phyloP scores from a whole-genome alignment of 1,140 invertebrate species.

The Dinoponera quadriceps region DNA sequence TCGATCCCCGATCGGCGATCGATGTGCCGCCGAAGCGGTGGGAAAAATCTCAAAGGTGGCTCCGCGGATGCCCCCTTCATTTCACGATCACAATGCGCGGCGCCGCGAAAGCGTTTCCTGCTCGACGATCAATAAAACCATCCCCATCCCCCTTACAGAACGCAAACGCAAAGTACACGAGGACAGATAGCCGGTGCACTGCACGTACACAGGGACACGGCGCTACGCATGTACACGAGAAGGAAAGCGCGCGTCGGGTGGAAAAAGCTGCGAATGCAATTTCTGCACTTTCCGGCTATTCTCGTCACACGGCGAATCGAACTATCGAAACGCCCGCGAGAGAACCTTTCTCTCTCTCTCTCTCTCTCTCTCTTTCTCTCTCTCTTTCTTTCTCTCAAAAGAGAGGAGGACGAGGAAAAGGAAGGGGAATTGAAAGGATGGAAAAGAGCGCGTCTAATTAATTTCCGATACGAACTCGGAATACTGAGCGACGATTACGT shows the following conservation, averaged over 20 bases:
- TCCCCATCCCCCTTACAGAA: constrained; percentile 68
- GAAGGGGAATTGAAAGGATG: not conserved
- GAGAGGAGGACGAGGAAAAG: not conserved
- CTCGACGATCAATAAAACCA: constrained; percentile 72
- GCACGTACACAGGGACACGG: constrained; percentile 29
- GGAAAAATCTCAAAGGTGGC: constrained; percentile 6
- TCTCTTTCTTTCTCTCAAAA: too few relatives aligned
- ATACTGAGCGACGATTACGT: too few relatives aligned
- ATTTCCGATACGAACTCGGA: too few relatives aligned
- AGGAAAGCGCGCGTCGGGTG: not conserved
- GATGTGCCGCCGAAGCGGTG: not conserved
- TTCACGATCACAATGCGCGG: constrained; percentile 63
- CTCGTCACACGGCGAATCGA: too few relatives aligned
- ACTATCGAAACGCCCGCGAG: not conserved
- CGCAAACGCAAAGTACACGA: constrained; percentile 72
- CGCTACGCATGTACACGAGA: constrained; percentile 52
- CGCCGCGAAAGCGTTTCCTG: constrained; percentile 72
- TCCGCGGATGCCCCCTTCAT: constrained; percentile 27
- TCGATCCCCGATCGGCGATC: not conserved
- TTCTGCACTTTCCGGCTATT: too few relatives aligned
- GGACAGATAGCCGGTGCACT: constrained; percentile 46
- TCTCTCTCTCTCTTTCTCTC: too few relatives aligned
- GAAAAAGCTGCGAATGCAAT: not conserved
- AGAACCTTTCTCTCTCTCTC: too few relatives aligned
- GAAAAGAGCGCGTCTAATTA: too few relatives aligned